Evolutionary conservation across 2,888 invertebrate genomes (phyloP), one percentile per base, ranked within the genome.

Genomic region (Callyntrura guangdongensis): DNA sequence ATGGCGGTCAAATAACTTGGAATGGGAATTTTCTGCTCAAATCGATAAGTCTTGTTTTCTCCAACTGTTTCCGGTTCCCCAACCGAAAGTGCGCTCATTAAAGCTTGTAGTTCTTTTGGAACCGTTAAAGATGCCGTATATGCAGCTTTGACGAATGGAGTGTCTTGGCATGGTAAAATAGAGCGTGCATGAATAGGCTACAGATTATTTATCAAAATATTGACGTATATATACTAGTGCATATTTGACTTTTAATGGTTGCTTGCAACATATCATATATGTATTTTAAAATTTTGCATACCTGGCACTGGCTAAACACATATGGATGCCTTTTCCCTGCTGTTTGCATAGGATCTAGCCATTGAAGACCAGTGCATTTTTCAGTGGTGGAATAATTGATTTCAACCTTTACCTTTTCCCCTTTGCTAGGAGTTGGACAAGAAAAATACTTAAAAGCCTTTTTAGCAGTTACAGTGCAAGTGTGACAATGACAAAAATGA

Each of bases 1-100:
- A 99, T 96, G 0, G 99, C 99, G 74, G 99, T 96, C 84, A 99
- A 95, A 94, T 99, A 99, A 0, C 98, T 96, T 0, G 98, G 98
- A 93, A 99, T 97, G 0, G 98, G 98, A 82, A 98, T 96, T 8
- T 97, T 96, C 94, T 98, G 98, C 14, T 96, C 95, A 95, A 98
- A 99, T 14, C 94, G 95, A 93, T 95, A 89, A 8, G 67, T 53
- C 22, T 91, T 91, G 20, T 81, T 84, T 45, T 74, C 64, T 9
- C 87, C 89, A 36, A 94, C 95, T 17, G 94, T 94, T 47, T 95
- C 94, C 82, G 95, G 95, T 11, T 95, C 95, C 0, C 95, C 96
- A 0, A 95, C 95, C 5, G 96, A 95, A 5, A 98, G 95, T 0
- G 98, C 99, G 94, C 98, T 98, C 99, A 99, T 98, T 20, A 99